Evolutionary conservation across 2,888 invertebrate species (phyloP), one percentile per base, ranked within the genome.

Genomic region (Plebejus argus): DNA sequence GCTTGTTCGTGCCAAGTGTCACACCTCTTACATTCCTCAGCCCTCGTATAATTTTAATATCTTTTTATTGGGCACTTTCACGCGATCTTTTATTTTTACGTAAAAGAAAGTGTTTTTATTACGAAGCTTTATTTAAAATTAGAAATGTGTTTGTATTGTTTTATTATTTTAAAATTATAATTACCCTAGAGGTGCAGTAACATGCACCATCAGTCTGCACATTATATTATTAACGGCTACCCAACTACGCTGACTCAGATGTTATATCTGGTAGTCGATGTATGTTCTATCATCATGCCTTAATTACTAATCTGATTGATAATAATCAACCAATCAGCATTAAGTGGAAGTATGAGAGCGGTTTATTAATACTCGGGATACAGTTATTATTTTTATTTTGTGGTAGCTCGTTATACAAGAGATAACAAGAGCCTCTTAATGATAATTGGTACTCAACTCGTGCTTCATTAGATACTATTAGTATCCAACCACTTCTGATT

Each of bases 31-130:
- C 23, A 66, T 66, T 66, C 66, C 66, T 28, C 15, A 28, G 33
- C 12, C 66, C 66, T 66, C 66, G 18, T 66, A 66, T 66, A 10
- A 28, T 66, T 66, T 28, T 28, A 66, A 66, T 66, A 66, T 66
- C 12, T 66, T 28, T 66, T 66, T 66, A 66, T 28, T 15, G 28
- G 28, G 12, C 15, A 66, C 28, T 66, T 28, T 23, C 61, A 23
- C 10, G 61, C 23, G 23, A 66, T 66, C 28, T 66, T 28, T 66
- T 66, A 66, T 66, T 66, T 66, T 66, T 18, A 66, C 28, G 28
- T 28, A 5, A 15, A 33, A 66, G 2, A 15, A 15, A 66, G 12
- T 28, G 12, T 66, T 28, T 45, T 20, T 58, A 58, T 20, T 20
- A 20, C 53, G 53, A 20, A 58, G 18, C 15, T 20, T 20, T 58